Evolutionary conservation across 2,797 vertebrate genomes (phyloP), one percentile per base, ranked within the genome.

Genomic region (Sebastes oblongus): DNA sequence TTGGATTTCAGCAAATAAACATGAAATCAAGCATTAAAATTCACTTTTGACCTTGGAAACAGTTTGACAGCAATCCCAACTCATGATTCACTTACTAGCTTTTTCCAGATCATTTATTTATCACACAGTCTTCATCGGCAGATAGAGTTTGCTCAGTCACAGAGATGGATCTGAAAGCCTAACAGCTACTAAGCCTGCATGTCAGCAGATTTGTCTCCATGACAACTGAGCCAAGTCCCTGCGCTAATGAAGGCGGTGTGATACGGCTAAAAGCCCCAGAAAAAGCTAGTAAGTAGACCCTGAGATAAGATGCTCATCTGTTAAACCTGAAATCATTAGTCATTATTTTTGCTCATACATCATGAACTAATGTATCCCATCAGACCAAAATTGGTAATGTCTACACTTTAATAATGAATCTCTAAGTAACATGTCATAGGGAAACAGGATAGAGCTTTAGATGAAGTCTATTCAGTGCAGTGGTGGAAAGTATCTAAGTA

Each of bases 201-300:
- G 36, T 65, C 13, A 64, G 52, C 18, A 78, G 69, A 69, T 67
- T 68, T 54, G 39, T 81, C 55, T 59, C 77, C 62, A 69, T 72
- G 75, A 67, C 69, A 82, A 84, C 74, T 66, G 61, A 66, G 62
- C 13, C 56, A 66, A 64, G 62, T 80, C 58, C 32, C 61, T 66
- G 34, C 3, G 3, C 30, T 22, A 46, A 82, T 77, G 70, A 68
- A 64, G 58, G 42, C 25, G 10, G n/a, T 39, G 34, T 61, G 25
- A 76, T 25, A 14, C 2, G 30, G 20, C 55, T 65, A n/a, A 71
- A 32, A 78, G 54, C 32, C 13, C 29, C 32, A 24, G 60, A 75
- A 76, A 59, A 70, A 20, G 39, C 32, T 30, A 20, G 11, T 22
- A 32, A 66, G 25, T 61, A 0, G 36, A 65, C 16, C 8, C 20